These are phyloP conservation scores for Protomyctophum bolini DNA, from an alignment of 2,113 vertebrate species.

Conservation along the genomic window DNA sequence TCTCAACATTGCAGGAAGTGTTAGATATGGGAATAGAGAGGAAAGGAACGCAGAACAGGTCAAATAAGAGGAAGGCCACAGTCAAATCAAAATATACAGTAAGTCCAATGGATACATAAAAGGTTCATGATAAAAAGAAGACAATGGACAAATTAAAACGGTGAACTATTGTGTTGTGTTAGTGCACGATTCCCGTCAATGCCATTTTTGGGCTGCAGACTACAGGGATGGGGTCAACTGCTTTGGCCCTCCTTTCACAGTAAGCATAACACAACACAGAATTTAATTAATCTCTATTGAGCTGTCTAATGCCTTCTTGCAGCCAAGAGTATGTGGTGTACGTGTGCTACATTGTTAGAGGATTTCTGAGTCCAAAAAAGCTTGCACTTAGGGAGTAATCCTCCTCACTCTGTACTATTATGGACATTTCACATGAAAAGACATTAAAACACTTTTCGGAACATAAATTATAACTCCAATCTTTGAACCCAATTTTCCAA, in stretches of 20 bases:
- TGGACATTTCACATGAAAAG: neutral
- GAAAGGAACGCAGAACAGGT: too few species aligned
- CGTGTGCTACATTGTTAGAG: constrained; percentile 33
- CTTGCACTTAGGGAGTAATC: constrained; percentile 30
- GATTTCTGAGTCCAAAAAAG: constrained; percentile 31
- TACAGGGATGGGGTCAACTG: constrained; percentile 14
- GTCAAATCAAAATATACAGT: too few species aligned
- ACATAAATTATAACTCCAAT: constrained; percentile 42
- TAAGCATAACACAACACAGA: constrained; percentile 23
- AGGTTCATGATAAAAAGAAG: too few species aligned
- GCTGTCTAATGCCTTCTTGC: constrained; percentile 23
- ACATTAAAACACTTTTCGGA: constrained; percentile 36
- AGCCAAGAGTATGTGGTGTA: constrained; percentile 6
- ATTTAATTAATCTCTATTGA: constrained; percentile 32
- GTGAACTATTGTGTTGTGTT: too few species aligned
- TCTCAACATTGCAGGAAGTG: too few species aligned
- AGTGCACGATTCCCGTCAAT: too few species aligned
- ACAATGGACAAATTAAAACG: too few species aligned
- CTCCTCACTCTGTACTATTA: constrained; percentile 10
- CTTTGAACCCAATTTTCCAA: constrained; percentile 27
- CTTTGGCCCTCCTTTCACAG: constrained; percentile 1
- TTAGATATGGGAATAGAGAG: too few species aligned
- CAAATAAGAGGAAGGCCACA: too few species aligned
- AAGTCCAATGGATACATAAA: too few species aligned
- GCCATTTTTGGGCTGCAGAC: neutral